These are phyloP conservation scores for Scomber colias DNA, from an alignment of 2,113 vertebrate genomes.

Conservation along the genomic window DNA sequence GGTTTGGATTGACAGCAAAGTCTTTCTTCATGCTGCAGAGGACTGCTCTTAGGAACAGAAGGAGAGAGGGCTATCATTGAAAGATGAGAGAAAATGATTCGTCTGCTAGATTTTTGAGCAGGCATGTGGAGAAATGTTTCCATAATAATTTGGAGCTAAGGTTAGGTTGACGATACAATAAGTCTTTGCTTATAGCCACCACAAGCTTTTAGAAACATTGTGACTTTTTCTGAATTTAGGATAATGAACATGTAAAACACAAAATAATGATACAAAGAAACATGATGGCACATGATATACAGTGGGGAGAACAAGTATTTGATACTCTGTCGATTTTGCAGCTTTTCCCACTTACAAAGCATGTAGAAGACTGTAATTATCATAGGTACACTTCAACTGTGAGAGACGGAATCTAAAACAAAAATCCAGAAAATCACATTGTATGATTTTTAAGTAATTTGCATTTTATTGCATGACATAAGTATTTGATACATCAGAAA, in stretches of 20 bases:
- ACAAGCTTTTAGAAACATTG: not conserved
- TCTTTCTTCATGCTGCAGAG: constrained; percentile 73
- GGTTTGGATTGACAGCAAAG: constrained; percentile 61
- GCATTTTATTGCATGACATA: too few relatives aligned
- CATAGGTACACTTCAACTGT: too few relatives aligned
- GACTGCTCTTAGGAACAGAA: constrained; percentile 49
- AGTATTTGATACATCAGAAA: too few relatives aligned
- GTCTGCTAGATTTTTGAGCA: constrained; percentile 5
- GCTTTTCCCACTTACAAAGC: too few relatives aligned
- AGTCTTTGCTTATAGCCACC: not conserved
- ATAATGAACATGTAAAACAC: not conserved
- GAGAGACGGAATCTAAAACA: too few relatives aligned
- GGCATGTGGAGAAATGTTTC: not conserved
- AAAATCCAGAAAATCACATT: too few relatives aligned
- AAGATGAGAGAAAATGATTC: constrained; percentile 21
- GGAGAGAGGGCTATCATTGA: constrained; percentile 21
- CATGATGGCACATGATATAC: constrained; percentile 1
- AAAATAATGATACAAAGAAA: not conserved
- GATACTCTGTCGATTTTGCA: too few relatives aligned
- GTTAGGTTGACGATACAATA: not conserved
- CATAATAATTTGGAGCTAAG: not conserved
- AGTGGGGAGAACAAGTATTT: too few relatives aligned
- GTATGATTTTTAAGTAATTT: too few relatives aligned
- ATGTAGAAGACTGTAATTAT: too few relatives aligned
- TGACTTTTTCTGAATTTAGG: not conserved